phyloP scores from a whole-genome alignment of 2,113 vertebrate genomes.

The Nettapus auritus region DNA sequence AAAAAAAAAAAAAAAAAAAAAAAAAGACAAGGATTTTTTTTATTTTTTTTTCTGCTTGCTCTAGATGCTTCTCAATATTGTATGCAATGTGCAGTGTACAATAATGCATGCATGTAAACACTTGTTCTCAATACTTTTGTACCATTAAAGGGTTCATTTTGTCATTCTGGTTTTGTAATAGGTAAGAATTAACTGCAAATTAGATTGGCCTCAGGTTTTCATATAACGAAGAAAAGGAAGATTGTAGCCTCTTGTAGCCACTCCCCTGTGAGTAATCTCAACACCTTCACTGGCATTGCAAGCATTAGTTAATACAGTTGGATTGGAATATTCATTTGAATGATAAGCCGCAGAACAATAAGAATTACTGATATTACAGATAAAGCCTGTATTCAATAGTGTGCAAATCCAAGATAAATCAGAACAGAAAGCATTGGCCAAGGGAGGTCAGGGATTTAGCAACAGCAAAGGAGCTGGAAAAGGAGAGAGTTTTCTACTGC shows the following conservation, averaged over 20 bases:
- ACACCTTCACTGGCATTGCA: background rate
- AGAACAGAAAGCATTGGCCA: background rate
- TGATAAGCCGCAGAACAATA: background rate
- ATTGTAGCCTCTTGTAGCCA: background rate
- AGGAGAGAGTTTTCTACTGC: background rate
- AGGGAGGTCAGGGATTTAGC: background rate
- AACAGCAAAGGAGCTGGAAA: background rate
- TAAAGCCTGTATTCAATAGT: background rate
- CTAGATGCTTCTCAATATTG: background rate
- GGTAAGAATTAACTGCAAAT: background rate
- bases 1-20: background rate
- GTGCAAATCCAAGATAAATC: background rate
- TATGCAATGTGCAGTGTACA: no score
- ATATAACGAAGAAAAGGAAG: background rate
- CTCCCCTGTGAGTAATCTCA: background rate
- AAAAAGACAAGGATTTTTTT: background rate
- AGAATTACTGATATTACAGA: background rate
- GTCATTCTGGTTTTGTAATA: background rate
- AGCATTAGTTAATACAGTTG: rapidly evolving
- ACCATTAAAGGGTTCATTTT: background rate
- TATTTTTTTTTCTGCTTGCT: background rate
- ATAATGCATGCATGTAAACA: rapidly evolving
- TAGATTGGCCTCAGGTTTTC: background rate
- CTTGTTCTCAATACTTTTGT: background rate
- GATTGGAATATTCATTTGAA: background rate